A percentile compares a stretch with the other conserved stretches of the same genome.
These are phyloP conservation scores for Hypotaenidia okinawae DNA, from an alignment of 2,797 vertebrate species.

Conservation along the genomic window DNA sequence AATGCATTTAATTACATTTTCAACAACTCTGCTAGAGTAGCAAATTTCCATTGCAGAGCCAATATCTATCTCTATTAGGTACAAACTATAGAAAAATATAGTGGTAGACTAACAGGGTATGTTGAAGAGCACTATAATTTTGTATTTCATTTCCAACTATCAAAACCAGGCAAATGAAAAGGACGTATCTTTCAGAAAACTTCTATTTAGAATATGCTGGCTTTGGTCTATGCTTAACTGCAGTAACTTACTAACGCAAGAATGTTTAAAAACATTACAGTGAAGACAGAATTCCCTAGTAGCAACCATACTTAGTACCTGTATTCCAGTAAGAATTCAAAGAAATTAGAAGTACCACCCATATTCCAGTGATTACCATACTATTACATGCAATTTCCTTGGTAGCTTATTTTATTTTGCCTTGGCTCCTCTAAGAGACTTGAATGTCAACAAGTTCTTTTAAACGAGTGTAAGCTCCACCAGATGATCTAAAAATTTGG, in stretches of 20 bases:
- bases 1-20: constrained; percentile 11
- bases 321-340: not conserved
- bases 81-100: constrained; percentile 7
- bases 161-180: constrained; percentile 8
- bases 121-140: not conserved
- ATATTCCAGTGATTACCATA: not conserved
- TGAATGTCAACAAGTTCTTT: not conserved
- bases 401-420: not conserved
- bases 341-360: not conserved
- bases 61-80: not conserved
- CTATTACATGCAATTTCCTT: not conserved
- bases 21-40: not conserved
- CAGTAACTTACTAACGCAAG: not conserved
- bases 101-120: not conserved
- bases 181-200: not conserved
- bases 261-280: not conserved
- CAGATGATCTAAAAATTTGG: not conserved
- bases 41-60: not conserved
- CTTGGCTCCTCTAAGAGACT: not conserved
- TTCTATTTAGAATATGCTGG: not conserved
- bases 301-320: not conserved
- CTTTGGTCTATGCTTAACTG: not conserved
- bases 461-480: not conserved
- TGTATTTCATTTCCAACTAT: not conserved
- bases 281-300: not conserved